Percentiles rank a stretch among this genome's conserved stretches.
These are phyloP conservation scores for Eulithis prunata DNA, from an alignment of 2,888 invertebrate genomes.

Conservation along the genomic window DNA sequence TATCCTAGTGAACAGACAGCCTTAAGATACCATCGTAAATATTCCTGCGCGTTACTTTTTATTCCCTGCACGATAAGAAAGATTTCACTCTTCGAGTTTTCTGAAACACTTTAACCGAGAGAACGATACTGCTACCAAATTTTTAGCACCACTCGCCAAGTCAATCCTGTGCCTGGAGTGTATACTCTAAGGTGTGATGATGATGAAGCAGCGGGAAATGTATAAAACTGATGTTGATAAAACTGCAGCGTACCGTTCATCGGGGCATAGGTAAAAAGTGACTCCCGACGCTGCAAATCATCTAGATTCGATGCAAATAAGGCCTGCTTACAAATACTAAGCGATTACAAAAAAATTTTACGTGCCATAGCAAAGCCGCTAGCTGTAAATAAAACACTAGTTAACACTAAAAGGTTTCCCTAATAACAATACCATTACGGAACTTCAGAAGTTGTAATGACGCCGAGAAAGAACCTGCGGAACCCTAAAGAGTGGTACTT, in stretches of 20 bases:
- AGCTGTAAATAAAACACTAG: slow-evolving; percentile 18
- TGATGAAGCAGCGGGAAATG: too few species aligned
- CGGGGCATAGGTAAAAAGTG: too few species aligned
- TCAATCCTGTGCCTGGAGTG: too few species aligned
- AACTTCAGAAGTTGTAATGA: slow-evolving; percentile 33
- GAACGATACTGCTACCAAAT: not conserved
- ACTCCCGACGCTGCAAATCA: too few species aligned
- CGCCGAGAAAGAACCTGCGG: slow-evolving; percentile 14
- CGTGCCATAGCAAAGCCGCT: not conserved
- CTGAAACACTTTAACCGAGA: not conserved
- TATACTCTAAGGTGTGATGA: too few species aligned
- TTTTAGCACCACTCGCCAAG: too few species aligned
- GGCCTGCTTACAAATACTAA: too few species aligned
- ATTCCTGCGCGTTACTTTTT: slow-evolving; percentile 23
- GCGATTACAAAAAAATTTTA: too few species aligned
- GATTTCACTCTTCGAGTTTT: not conserved
- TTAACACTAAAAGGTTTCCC: slow-evolving; percentile 39
- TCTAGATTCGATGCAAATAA: too few species aligned
- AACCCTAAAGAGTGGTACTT: slow-evolving; percentile 21
- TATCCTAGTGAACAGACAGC: slow-evolving; percentile 1
- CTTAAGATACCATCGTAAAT: slow-evolving; percentile 13
- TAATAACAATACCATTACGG: slow-evolving; percentile 40
- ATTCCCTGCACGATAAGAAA: slow-evolving; percentile 19
- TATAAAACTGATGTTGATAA: too few species aligned
- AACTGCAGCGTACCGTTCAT: too few species aligned